Base-by-base conservation (phyloP, 2,888 invertebrate species). In the Cremastobaeus sp. region DNA sequence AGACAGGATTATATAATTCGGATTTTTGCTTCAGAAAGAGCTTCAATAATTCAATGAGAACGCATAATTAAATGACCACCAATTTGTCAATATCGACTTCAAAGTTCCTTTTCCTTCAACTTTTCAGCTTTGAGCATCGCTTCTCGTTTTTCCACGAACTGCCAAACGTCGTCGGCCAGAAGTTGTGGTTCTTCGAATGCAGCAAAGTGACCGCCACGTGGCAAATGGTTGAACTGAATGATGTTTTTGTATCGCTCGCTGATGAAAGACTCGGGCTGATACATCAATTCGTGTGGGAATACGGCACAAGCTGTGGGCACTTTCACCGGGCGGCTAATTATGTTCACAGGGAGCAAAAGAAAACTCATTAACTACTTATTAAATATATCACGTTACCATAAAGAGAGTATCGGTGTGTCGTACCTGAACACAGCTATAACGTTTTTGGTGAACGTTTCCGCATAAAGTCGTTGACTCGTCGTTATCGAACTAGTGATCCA, bases 201-300 rank as follows among this genome's bases (percentile, higher is more conserved):
- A 0, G 94, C 93, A 86, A 96, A 98, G 85, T 97, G 97, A 0
- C 97, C 97, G 0, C 95, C 96, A 1, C 90, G 89, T 0, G 90
- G 88, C 25, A 92, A 89, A 37, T 92, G 89, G 0, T 91, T 92
- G 79, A 91, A 91, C 45, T 92, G 93, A 2, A 94, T 88, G 45
- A 96, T 86, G 85, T 95, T 93, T 9, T 82, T 85, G 84, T 89
- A 95, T 78, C 91, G 92, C 0, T 90, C 85, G 37, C 88, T 87
- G 2, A 95, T 81, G 2, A 93, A 84, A 12, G 86, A 88, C 77
- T 93, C 91, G 0, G 94, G 90, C 8, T 88, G 84, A 72, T 90
- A 91, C 0, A 88, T 37, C 0, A 95, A 14, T 77, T 96, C 96
- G 77, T 94, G 79, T 3, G 92, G 93, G 81, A 95, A 95, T 11